Percentiles rank a stretch among this genome's conserved stretches.
phyloP scores from a whole-genome alignment of 1,140 invertebrate species.

The Magallana gigas region DNA sequence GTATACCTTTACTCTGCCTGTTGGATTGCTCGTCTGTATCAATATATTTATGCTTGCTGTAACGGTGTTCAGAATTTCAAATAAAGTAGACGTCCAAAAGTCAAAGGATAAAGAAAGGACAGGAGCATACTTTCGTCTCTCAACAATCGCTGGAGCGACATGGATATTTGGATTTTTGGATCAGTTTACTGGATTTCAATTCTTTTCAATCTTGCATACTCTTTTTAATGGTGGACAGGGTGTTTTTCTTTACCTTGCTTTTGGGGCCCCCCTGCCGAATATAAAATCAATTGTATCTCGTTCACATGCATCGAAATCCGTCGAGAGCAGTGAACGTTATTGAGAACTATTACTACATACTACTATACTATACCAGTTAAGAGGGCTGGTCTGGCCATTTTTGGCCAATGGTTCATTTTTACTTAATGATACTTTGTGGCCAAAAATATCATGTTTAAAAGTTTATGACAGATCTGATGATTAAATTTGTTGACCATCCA shows the following conservation, averaged over 20 bases:
- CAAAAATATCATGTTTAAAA: too few species aligned
- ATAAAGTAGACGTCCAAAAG: not conserved
- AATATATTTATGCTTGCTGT: not conserved
- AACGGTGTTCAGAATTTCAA: not conserved
- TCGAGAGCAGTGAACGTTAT: too few species aligned
- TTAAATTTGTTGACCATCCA: too few species aligned
- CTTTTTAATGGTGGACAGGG: slow-evolving; percentile 10
- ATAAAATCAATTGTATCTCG: not conserved
- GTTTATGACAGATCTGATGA: too few species aligned
- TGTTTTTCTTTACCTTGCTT: not conserved
- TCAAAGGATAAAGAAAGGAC: not conserved
- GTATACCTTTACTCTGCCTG: not conserved
- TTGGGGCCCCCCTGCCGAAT: not conserved
- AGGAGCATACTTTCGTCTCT: slow-evolving; percentile 2
- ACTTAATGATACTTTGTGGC: too few species aligned
- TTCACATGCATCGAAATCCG: not conserved
- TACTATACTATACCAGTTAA: not conserved
- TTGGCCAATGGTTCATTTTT: too few species aligned
- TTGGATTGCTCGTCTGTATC: not conserved
- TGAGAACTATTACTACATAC: too few species aligned
- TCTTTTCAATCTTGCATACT: not conserved
- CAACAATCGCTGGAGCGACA: not conserved
- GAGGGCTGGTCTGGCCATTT: not conserved
- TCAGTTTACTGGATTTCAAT: not conserved
- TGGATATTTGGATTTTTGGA: slow-evolving; percentile 1